Conservation (phyloP, 2,888 invertebrate genomes). For the Muscina levida region DNA sequence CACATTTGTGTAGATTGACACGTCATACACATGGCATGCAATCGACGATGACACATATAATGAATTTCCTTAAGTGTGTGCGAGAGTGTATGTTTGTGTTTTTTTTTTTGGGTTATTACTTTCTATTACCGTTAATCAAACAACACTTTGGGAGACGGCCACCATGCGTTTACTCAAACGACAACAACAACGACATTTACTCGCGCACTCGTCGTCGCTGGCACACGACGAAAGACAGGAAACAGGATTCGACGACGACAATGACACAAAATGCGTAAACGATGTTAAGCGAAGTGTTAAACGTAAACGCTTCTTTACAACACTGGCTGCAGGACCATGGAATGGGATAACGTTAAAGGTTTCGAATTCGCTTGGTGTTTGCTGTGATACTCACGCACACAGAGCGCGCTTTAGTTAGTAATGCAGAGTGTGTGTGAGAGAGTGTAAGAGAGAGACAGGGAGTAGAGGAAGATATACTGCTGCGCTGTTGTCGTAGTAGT, state of each 20-base stretch:
- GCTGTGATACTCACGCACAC: no score
- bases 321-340: conserved; percentile 10
- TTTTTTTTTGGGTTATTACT: conserved; percentile 22
- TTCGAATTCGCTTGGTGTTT: neutral
- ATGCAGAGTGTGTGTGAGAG: conserved; percentile 3
- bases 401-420: no score
- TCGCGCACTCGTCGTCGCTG: conserved; percentile 1
- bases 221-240: conserved; percentile 16
- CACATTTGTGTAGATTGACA: conserved; percentile 80
- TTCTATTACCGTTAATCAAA: conserved; percentile 17
- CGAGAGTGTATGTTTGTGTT: conserved; percentile 30
- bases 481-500: conserved; percentile 39
- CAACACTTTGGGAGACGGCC: conserved; percentile 12
- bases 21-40: conserved; percentile 79
- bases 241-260: conserved; percentile 14
- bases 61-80: conserved; percentile 47
- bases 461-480: conserved; percentile 11
- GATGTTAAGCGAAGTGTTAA: conserved; percentile 4
- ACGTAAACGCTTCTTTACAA: neutral
- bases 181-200: conserved; percentile 2
- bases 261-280: neutral
- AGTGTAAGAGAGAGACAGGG: neutral
- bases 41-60: conserved; percentile 64
- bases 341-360: neutral
- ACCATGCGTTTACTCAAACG: conserved; percentile 11